Conservation (phyloP, 2,113 vertebrate species). For the Ctenomys sociabilis region DNA sequence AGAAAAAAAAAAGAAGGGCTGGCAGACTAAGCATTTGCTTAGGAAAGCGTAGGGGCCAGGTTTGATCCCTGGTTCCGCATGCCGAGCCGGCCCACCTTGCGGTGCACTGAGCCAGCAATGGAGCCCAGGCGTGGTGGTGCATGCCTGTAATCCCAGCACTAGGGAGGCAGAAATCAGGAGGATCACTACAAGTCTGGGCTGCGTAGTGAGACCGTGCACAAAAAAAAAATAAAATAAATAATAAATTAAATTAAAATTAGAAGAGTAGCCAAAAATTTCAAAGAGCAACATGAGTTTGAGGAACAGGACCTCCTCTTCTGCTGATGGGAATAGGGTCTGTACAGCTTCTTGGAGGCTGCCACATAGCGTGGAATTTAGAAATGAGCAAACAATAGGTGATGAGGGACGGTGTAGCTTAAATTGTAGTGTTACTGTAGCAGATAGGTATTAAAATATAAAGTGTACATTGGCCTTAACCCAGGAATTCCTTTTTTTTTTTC, state of each 20-base stretch:
- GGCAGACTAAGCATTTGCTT: too few species aligned
- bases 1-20: too few species aligned
- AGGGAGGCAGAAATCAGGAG: too few species aligned
- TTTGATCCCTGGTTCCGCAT: too few species aligned
- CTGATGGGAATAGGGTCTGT: not conserved
- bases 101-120: too few species aligned
- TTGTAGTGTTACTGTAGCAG: not conserved
- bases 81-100: too few species aligned
- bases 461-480: not conserved
- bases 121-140: too few species aligned
- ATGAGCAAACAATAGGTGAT: not conserved
- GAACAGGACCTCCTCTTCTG: not conserved
- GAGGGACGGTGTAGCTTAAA: not conserved
- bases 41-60: too few species aligned
- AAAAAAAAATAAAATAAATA: too few species aligned
- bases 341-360: not conserved
- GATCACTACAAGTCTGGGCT: too few species aligned
- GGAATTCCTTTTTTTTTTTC: not conserved
- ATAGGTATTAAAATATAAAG: not conserved
- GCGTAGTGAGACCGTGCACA: too few species aligned
- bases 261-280: not conserved
- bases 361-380: not conserved
- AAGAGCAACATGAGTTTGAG: not conserved
- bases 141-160: too few species aligned
- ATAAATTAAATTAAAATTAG: slow-evolving; percentile 29